Evolutionary conservation across 2,888 invertebrate genomes (phyloP), one percentile per base, ranked within the genome.

Genomic region (Coecobrya sp.): DNA sequence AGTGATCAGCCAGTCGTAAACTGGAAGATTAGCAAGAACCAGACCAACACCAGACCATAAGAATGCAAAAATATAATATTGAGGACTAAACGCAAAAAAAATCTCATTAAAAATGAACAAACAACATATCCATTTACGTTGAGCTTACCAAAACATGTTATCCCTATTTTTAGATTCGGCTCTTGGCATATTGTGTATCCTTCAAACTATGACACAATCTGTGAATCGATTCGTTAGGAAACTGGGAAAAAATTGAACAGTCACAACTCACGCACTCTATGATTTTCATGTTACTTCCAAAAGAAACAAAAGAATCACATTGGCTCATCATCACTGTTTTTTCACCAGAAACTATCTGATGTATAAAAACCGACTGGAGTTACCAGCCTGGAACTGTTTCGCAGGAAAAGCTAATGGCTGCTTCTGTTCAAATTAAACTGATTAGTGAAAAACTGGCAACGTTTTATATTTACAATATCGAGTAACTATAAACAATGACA

Each of bases 1-100:
- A 81, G 81, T 81, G 81, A 81, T 52, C 81, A 81, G 27, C 55
- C 81, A 81, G 30, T 45, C 73, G 73, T 73, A 73, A 73, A 73
- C 73, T 45, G 22, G 45, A 11, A 73, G 73, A 73, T 73, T 73
- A 73, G 73, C 19, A 45, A 22, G 45, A 22, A 65, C 13, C 8
- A 68, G 30, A 68, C 7, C 1, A 19, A 68, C 10, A 68, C 7
- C 1, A 19, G 19, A 19, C 59, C 19, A n/a, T n/a, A 11, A 45
- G 73, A 73, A 42, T 19, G 19, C 19, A 36, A 73, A 19, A 49
- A 49, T 7, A 70, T n/a, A 45, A 45, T 73, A 68, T 68, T n/a
- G 13, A n/a, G 36, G 68, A 68, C 11, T 30, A 68, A 45, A 36
- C 16, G 30, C n/a, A 62, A 65, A 27, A 65, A 65, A 45, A 8